Conservation (phyloP, 1,140 invertebrate species). For the Parasteatoda tepidariorum region DNA sequence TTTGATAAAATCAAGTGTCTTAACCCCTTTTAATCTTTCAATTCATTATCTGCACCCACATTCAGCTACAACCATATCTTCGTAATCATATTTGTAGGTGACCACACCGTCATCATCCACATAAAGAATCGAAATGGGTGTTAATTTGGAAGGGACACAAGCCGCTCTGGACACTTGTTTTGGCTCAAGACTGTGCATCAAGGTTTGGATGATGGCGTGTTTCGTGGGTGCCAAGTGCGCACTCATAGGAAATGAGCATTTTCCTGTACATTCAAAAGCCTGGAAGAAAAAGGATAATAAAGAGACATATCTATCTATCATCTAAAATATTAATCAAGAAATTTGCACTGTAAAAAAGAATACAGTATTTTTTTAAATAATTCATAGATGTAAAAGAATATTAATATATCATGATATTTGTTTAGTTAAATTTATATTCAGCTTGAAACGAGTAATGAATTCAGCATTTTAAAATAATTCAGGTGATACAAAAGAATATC, state of each 20-base stretch:
- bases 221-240: conserved; percentile 93
- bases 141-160: conserved; percentile 89
- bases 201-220: conserved; percentile 94
- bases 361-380: no score
- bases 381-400: no score
- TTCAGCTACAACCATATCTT: conserved; percentile 95
- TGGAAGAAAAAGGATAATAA: conserved; percentile 67
- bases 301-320: not conserved
- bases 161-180: conserved; percentile 79
- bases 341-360: no score
- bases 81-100: conserved; percentile 89
- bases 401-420: no score
- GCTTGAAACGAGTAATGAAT: no score
- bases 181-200: conserved; percentile 88
- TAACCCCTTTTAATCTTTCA: no score
- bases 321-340: not conserved
- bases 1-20: no score
- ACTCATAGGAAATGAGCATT: conserved; percentile 88
- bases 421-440: no score
- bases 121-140: conserved; percentile 88
- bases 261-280: conserved; percentile 91
- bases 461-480: no score
- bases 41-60: conserved; percentile 88
- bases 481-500: no score
- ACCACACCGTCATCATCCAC: conserved; percentile 92